Evolutionary conservation across 2,888 invertebrate species (phyloP).

Genomic region (Camptogramma bilineatum): DNA sequence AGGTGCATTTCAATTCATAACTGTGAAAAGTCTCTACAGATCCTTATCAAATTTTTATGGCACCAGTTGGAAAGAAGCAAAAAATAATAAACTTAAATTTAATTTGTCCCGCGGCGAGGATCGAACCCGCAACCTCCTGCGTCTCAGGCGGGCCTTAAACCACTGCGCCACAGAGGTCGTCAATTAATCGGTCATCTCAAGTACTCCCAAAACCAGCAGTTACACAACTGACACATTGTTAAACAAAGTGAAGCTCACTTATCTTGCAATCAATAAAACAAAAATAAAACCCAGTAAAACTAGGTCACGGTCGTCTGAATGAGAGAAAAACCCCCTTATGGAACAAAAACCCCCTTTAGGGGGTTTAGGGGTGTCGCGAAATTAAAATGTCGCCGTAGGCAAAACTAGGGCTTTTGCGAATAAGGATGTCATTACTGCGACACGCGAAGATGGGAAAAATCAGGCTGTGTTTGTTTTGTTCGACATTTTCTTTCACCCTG

Average conservation of each 20-base stretch:
- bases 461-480: conserved; percentile 33
- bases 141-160: too few species aligned
- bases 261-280: conserved; percentile 21
- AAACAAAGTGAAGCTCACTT: conserved; percentile 7
- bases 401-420: conserved; percentile 57
- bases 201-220: not conserved
- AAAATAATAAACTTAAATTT: too few species aligned
- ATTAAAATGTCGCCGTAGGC: conserved; percentile 68
- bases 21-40: too few species aligned
- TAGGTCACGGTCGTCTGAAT: conserved; percentile 67
- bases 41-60: too few species aligned
- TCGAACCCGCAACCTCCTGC: too few species aligned
- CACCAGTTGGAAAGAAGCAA: too few species aligned
- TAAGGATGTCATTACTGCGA: conserved; percentile 61
- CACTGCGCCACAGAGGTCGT: too few species aligned
- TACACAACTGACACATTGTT: conserved; percentile 20
- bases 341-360: conserved; percentile 44
- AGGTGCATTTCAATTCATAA: too few species aligned
- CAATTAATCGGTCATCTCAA: too few species aligned
- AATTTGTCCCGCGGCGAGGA: too few species aligned
- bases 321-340: conserved; percentile 47
- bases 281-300: conserved; percentile 37
- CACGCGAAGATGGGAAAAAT: conserved; percentile 39
- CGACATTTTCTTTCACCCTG: conserved; percentile 21
- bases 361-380: conserved; percentile 48